phyloP scores from a whole-genome alignment of 2,113 vertebrate species.

The Phyllostomus hastatus region DNA sequence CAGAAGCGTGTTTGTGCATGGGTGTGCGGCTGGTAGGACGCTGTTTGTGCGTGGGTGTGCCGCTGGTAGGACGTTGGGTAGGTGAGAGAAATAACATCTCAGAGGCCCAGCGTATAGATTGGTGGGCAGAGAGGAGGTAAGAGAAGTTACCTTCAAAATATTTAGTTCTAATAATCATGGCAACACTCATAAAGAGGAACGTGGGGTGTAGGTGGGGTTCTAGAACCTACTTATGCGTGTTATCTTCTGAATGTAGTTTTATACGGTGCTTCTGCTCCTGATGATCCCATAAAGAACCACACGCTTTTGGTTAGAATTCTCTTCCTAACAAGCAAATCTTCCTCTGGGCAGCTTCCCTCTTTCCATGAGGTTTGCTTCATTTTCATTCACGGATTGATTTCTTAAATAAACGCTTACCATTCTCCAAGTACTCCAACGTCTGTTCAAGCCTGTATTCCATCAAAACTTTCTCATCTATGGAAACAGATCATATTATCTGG shows the following conservation, averaged over 20 bases:
- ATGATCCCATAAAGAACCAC: neutral
- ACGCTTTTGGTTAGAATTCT: neutral
- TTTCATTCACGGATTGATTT: neutral
- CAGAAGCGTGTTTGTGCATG: neutral
- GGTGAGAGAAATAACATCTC: neutral
- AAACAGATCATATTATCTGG: neutral
- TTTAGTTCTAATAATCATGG: neutral
- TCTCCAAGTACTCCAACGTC: neutral
- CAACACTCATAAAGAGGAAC: neutral
- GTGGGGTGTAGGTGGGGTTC: neutral
- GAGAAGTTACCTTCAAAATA: neutral
- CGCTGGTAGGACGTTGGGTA: fast-evolving
- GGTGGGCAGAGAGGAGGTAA: neutral
- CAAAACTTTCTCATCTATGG: neutral
- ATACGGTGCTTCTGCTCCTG: no score
- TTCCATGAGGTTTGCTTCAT: neutral
- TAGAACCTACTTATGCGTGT: neutral
- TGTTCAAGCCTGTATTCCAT: neutral
- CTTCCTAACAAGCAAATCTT: neutral
- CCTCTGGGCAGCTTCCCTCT: neutral
- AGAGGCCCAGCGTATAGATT: neutral
- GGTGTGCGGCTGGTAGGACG: fast-evolving
- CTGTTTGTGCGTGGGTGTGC: neutral
- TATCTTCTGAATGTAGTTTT: neutral
- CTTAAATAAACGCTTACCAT: neutral